Evolutionary conservation across 2,797 vertebrate species (phyloP), one percentile per base, ranked within the genome.

Genomic region (Lacerta bilineata): DNA sequence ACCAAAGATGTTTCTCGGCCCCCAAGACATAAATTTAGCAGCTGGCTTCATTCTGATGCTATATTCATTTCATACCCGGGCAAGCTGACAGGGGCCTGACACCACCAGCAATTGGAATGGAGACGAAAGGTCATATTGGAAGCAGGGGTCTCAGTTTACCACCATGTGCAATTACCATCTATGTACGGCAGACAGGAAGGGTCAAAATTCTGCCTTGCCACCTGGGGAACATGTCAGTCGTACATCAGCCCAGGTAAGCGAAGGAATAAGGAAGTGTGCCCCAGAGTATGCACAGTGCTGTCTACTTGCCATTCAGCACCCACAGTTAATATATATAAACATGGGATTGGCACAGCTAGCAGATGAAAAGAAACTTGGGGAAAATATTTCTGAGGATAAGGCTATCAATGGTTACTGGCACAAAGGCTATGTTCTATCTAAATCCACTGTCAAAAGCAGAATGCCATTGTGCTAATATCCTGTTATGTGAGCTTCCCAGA

Each of bases 11-110:
- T 95, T 93, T 95, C 90, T 94, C 84, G 17, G 41, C 91, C 84
- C 93, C 90, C 92, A 93, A 97, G 91, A 95, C 97, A 98, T 98
- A 98, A 98, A 99, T 98, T 98, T 98, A 97, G 98, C 97, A 91
- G 50, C 97, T 97, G 95, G 96, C 98, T 95, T 96, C 95, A 95
- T 89, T 85, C 89, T 95, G 79, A 90, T 86, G 94, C 11, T 83
- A 93, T 97, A 97, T 98, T 97, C 91, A 72, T 96, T 97, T 97
- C 96, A 93, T 93, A 15, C 77, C 80, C 4, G 23, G 90, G 88
- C 71, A 43, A 5, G 91, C 86, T 86, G 91, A 84, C 91, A 85
- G 93, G 92, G 89, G 85, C 84, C 79, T 91, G 84, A 85, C 87
- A 91, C 10, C 18, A 78, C 8, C 72, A 78, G 88, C 89, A 88